Conservation (phyloP, 2,888 invertebrate genomes). For the Pachydiplax longipennis region DNA sequence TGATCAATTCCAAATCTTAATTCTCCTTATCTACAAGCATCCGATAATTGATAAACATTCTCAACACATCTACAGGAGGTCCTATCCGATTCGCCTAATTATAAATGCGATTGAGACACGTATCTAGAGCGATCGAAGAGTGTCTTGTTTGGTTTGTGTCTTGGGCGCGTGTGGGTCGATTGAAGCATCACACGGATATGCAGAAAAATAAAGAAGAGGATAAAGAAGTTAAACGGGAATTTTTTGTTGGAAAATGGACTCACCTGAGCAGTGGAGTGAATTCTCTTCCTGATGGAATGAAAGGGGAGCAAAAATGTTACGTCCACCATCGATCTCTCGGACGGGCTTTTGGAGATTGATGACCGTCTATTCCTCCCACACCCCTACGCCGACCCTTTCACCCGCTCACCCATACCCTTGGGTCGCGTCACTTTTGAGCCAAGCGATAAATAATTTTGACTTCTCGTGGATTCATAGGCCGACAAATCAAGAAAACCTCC, state of each 20-base stretch:
- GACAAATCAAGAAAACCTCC: slow-evolving; percentile 43
- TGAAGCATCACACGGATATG: slow-evolving; percentile 16
- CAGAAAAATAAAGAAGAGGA: neutral
- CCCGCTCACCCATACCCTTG: neutral
- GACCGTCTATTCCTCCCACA: neutral
- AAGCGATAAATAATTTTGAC: slow-evolving; percentile 40
- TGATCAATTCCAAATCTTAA: too few relatives aligned
- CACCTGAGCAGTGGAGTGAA: slow-evolving; percentile 41
- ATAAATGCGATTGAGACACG: too few relatives aligned
- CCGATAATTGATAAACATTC: too few relatives aligned
- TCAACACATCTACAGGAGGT: too few relatives aligned
- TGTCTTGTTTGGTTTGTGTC: too few relatives aligned
- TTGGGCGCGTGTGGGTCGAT: slow-evolving; percentile 5
- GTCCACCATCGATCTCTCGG: slow-evolving; percentile 41
- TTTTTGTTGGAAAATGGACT: slow-evolving; percentile 41
- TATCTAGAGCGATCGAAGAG: too few relatives aligned
- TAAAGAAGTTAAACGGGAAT: slow-evolving; percentile 44
- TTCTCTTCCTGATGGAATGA: slow-evolving; percentile 41
- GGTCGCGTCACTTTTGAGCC: slow-evolving; percentile 37
- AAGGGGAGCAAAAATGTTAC: slow-evolving; percentile 38
- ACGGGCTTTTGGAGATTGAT: slow-evolving; percentile 14
- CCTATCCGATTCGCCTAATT: too few relatives aligned
- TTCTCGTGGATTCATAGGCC: slow-evolving; percentile 44
- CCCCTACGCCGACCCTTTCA: neutral
- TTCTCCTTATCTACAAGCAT: too few relatives aligned